Evolutionary conservation across 2,888 invertebrate genomes (phyloP), one percentile per base, ranked within the genome.

Genomic region (Amblyteles armatorius): DNA sequence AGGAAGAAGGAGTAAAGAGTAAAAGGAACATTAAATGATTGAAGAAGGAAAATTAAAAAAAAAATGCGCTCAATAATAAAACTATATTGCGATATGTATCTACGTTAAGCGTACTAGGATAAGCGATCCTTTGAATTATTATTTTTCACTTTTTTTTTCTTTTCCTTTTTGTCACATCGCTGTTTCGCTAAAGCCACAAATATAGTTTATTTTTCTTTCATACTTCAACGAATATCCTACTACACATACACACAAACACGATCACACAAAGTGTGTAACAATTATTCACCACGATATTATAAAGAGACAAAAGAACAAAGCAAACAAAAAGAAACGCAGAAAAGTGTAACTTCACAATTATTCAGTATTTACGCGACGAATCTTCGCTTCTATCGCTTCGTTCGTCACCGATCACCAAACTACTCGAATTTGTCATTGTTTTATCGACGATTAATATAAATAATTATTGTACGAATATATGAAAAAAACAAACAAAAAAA

Each of bases 61-160:
- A 79, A 82, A 85, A 85, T 26, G 85, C 85, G 85, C 82, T 85
- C 85, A 84, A 82, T 80, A 82, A 84, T 85, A 52, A 71, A 69
- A 57, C 69, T 82, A 86, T 84, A 86, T 82, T 82, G 82, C 84
- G 82, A 82, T 79, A 82, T 79, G 50, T 73, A 86, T 82, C 52
- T 86, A 82, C 33, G 80, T 82, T 81, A 83, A 77, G 83, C 84
- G 84, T 86, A 84, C 57, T 84, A 84, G 82, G 71, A 73, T 78
- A 86, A 84, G 73, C 69, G 74, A 81, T 80, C 77, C 68, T 78
- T 82, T 22, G 26, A 73, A 83, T 40, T 77, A 44, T 73, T 84
- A 55, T n/a, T 67, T 81, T 72, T 44, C 52, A 72, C 67, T 16
- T 68, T 67, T 68, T 67, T 67, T 7, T 74, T 29, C n/a, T 63